Evolutionary conservation across 2,113 vertebrate species (phyloP).

Genomic region (Pteronura brasiliensis): DNA sequence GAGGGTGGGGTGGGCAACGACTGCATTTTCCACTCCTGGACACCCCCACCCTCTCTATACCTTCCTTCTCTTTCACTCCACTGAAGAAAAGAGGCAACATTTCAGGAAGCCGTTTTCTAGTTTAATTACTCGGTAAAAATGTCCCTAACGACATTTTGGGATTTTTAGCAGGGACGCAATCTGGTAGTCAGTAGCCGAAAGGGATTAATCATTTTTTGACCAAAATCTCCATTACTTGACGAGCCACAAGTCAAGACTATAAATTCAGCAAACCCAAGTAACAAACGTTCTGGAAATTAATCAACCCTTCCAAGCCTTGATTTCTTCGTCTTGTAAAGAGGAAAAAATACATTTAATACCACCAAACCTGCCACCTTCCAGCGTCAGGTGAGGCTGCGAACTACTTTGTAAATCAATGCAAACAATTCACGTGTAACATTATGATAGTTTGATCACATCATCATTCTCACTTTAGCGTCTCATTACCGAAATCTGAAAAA

Average conservation of each 20-base stretch:
- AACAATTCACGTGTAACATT: not conserved
- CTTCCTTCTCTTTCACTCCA: not conserved
- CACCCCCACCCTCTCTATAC: not conserved
- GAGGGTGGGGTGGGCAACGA: too few species aligned
- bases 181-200: not conserved
- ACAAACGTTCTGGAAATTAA: constrained; percentile 27
- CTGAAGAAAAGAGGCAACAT: not conserved
- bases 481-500: not conserved
- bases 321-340: not conserved
- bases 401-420: not conserved
- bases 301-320: not conserved
- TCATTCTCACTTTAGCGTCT: not conserved
- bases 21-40: not conserved
- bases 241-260: not conserved
- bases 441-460: not conserved
- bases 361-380: not conserved
- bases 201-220: not conserved
- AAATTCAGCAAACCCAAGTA: not conserved
- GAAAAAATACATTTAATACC: not conserved
- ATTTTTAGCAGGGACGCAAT: not conserved
- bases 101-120: not conserved
- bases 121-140: not conserved
- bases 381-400: not conserved
- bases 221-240: constrained; percentile 5
- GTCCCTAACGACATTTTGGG: not conserved